Conservation (phyloP, 2,113 vertebrate genomes). For the Tricholaema leucomelas region DNA sequence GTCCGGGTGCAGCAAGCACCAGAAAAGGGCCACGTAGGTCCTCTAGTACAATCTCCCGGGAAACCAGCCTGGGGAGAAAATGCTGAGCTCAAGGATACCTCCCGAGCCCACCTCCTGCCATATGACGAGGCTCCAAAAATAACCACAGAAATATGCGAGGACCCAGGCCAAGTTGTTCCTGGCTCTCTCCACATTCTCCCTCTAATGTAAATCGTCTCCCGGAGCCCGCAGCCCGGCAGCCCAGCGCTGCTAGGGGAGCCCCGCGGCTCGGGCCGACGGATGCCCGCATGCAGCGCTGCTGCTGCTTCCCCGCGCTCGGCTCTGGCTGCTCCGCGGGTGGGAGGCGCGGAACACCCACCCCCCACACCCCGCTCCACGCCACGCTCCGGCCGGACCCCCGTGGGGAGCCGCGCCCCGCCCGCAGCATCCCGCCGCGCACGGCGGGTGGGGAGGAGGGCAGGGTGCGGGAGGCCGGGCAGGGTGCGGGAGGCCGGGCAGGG, state of each 20-base stretch:
- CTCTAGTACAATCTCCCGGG: conserved; percentile 13
- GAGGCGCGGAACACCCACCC: neutral
- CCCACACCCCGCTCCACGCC: too few species aligned
- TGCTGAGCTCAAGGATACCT: conserved; percentile 55
- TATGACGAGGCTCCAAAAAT: conserved; percentile 61
- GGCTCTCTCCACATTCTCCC: conserved; percentile 1
- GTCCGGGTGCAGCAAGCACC: neutral
- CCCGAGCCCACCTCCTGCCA: conserved; percentile 50
- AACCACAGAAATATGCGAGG: conserved; percentile 54
- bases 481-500: neutral
- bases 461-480: too few species aligned
- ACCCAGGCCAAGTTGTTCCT: conserved; percentile 58
- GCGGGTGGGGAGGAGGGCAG: neutral
- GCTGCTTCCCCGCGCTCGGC: neutral
- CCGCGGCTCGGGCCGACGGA: neutral
- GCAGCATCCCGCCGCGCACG: neutral
- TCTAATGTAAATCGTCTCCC: conserved; percentile 17
- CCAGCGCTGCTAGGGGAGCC: neutral
- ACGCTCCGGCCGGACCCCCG: neutral
- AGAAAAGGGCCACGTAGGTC: conserved; percentile 9
- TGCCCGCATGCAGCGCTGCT: neutral
- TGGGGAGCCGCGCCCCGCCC: neutral
- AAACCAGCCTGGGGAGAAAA: conserved; percentile 37
- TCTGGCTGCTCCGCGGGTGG: neutral
- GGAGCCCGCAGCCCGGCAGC: conserved; percentile 1